These are phyloP conservation scores for Heteronetta atricapilla DNA, from an alignment of 2,113 vertebrate genomes.

Conservation along the genomic window DNA sequence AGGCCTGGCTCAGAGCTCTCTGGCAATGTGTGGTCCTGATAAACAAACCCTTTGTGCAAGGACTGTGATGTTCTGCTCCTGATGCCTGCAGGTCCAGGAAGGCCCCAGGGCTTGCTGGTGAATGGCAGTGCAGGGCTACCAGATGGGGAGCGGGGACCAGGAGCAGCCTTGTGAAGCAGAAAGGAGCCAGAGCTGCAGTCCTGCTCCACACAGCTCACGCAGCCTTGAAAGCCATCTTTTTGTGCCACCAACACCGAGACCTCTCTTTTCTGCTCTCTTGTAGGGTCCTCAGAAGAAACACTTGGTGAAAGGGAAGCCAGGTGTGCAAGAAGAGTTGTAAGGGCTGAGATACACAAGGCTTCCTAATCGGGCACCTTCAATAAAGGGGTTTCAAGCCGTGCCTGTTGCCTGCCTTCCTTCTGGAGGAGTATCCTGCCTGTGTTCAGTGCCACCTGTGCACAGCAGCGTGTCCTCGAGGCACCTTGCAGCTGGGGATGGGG, in stretches of 20 bases:
- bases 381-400: background rate
- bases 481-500: background rate
- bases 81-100: background rate
- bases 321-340: conserved; percentile 45
- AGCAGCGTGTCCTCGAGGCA: background rate
- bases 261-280: conserved; percentile 1
- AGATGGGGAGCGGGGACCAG: background rate
- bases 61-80: background rate
- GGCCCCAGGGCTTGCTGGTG: background rate
- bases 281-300: conserved; percentile 94
- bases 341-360: background rate
- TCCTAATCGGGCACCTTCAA: background rate
- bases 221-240: background rate
- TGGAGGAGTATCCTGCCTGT: background rate
- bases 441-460: background rate
- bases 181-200: background rate
- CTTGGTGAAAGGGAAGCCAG: conserved; percentile 72
- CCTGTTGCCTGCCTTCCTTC: background rate
- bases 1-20: background rate
- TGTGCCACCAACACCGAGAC: background rate
- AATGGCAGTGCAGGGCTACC: background rate
- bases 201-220: background rate
- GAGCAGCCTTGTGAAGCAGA: background rate
- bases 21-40: background rate
- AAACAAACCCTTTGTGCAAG: background rate